These are phyloP conservation scores for Trachymyrmex septentrionalis DNA, from an alignment of 1,140 invertebrate genomes.

Conservation along the genomic window DNA sequence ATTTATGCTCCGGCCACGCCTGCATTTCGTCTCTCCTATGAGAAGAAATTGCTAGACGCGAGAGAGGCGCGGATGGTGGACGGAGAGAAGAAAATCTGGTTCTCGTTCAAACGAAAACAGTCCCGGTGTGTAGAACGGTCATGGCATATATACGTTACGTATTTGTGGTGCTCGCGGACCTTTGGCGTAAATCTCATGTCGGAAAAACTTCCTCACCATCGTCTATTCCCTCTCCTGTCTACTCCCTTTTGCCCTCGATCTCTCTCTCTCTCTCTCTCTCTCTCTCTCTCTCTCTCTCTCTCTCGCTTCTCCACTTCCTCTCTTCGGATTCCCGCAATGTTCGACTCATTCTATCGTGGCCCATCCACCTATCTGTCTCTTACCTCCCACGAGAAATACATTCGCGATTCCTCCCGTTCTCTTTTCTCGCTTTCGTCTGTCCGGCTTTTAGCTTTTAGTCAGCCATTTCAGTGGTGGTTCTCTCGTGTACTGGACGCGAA, in stretches of 20 bases:
- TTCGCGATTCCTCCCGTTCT: slow-evolving; percentile 21
- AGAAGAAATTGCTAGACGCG: slow-evolving; percentile 69
- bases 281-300: background rate
- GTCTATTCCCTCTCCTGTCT: background rate
- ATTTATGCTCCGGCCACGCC: slow-evolving; percentile 79
- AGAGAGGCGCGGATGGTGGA: slow-evolving; percentile 9
- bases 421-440: slow-evolving; percentile 60
- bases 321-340: slow-evolving; percentile 13
- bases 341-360: slow-evolving; percentile 47
- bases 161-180: slow-evolving; percentile 71
- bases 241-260: background rate
- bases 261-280: background rate
- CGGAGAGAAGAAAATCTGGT: slow-evolving; percentile 18
- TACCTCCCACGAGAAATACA: slow-evolving; percentile 41
- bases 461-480: slow-evolving; percentile 63
- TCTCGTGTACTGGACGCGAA: slow-evolving; percentile 41
- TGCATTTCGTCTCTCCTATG: slow-evolving; percentile 73
- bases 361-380: slow-evolving; percentile 40
- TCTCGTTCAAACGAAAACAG: slow-evolving; percentile 63
- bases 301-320: background rate
- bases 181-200: slow-evolving; percentile 75
- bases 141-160: slow-evolving; percentile 62
- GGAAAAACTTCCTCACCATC: slow-evolving; percentile 68
- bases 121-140: slow-evolving; percentile 55
- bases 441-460: slow-evolving; percentile 76